Evolutionary conservation across 2,888 invertebrate genomes (phyloP).

Genomic region (Acanthopleura granulata): DNA sequence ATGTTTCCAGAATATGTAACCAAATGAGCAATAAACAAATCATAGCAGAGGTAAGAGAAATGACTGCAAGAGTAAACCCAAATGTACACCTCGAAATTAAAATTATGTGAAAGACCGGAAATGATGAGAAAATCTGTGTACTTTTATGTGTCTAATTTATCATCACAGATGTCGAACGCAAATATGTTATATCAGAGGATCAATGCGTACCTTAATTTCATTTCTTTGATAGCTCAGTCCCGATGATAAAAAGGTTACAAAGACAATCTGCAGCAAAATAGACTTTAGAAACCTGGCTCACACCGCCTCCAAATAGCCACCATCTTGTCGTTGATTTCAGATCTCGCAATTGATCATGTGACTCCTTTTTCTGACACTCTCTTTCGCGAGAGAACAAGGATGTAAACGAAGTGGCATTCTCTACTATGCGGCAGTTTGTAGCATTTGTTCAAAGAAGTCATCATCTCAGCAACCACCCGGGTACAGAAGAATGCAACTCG

Average conservation of each 20-base stretch:
- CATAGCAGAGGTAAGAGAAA: too few relatives aligned
- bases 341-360: constrained; percentile 33
- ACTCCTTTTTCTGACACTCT: constrained; percentile 19
- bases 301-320: constrained; percentile 32
- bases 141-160: too few relatives aligned
- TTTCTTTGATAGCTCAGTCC: neutral
- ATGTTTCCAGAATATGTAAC: too few relatives aligned
- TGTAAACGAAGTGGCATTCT: neutral
- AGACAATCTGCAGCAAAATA: neutral
- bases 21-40: too few relatives aligned
- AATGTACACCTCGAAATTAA: too few relatives aligned
- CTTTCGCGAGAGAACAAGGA: constrained; percentile 17
- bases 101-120: too few relatives aligned
- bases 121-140: too few relatives aligned
- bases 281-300: constrained; percentile 8
- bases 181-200: too few relatives aligned
- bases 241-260: neutral
- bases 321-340: constrained; percentile 33
- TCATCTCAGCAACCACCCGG: neutral
- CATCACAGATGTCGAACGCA: too few relatives aligned
- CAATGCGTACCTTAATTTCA: neutral
- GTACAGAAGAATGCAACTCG: neutral
- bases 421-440: neutral
- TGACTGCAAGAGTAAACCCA: too few relatives aligned
- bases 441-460: neutral